phyloP scores from a whole-genome alignment of 1,140 invertebrate genomes.

The Drosophila subpulchrella region DNA sequence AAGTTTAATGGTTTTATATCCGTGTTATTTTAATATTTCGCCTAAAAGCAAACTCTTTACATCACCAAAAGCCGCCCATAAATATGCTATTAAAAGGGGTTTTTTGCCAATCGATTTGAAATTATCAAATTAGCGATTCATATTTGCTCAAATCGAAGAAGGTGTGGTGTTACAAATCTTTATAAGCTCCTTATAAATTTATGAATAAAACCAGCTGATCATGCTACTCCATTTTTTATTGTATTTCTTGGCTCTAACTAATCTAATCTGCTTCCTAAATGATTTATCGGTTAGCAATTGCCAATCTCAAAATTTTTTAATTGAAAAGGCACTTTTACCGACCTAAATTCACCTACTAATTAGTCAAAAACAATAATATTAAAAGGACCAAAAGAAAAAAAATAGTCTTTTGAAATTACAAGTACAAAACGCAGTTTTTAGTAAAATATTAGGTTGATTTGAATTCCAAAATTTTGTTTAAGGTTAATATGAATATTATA shows the following conservation, averaged over 20 bases:
- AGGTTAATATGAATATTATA: too few species aligned
- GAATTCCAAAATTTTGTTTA: too few species aligned
- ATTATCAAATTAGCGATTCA: background rate
- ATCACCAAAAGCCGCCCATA: background rate
- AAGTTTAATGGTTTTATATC: background rate
- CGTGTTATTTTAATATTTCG: background rate
- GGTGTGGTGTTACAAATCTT: background rate
- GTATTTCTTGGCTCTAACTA: background rate
- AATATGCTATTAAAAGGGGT: background rate
- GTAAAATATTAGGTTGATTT: too few species aligned
- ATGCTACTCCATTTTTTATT: background rate
- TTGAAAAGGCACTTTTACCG: background rate
- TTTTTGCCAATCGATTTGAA: background rate
- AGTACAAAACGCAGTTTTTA: too few species aligned
- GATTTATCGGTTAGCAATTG: slow-evolving; percentile 6
- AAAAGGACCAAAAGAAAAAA: background rate
- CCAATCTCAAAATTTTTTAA: background rate
- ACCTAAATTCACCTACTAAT: background rate
- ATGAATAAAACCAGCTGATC: slow-evolving; percentile 4
- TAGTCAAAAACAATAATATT: background rate
- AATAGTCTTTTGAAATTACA: background rate
- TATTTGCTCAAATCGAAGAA: background rate
- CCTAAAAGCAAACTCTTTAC: background rate
- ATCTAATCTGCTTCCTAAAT: slow-evolving; percentile 22
- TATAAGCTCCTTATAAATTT: background rate